Base-by-base conservation (phyloP, 2,113 vertebrate genomes). In the Lichenostomus cassidix region DNA sequence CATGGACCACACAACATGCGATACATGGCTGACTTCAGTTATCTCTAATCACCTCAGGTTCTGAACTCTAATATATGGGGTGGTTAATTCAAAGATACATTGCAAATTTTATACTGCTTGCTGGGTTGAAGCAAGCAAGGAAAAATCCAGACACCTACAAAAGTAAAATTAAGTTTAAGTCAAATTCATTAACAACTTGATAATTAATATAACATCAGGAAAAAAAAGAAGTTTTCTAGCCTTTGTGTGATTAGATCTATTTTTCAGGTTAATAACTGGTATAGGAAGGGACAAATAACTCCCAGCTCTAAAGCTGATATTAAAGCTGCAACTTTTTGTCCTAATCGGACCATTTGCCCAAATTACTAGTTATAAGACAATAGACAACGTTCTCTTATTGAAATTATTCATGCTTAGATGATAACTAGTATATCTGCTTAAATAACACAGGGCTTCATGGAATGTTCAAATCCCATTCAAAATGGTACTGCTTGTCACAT, bases 381-480 rank as follows among this genome's bases (percentile, higher is more conserved):
- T 29, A 18, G 28, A 73, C 46, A 92, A 88, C 47, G 12, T 86
- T 89, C 14, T 37, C 20, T 75, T 76, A 58, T 67, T 81, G 52
- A 86, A 67, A 67, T 86, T 77, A 87, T 75, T 86, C 77, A 84
- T 82, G 28, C 89, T 96, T 88, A 68, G 68, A 41, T 60, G n/a
- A 71, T 58, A 83, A 77, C 80, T 90, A 70, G 47, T 83, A 60
- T 69, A 79, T 56, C 49, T 87, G 23, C 15, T 20, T 75, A 41
- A 78, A 56, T 82, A 95, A 84, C 63, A 92, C 20, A 53, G 41
- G 8, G n/a, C 25, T 92, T 79, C 31, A 69, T 82, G 69, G 89
- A 95, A 95, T 94, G 92, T 87, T 93, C 87, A 91, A 92, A 88
- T 93, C 25, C n/a, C 37, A 68, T 90, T 90, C 79, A 90, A 93